Evolutionary conservation across 2,113 vertebrate genomes (phyloP).

Genomic region (Percina caprodes): DNA sequence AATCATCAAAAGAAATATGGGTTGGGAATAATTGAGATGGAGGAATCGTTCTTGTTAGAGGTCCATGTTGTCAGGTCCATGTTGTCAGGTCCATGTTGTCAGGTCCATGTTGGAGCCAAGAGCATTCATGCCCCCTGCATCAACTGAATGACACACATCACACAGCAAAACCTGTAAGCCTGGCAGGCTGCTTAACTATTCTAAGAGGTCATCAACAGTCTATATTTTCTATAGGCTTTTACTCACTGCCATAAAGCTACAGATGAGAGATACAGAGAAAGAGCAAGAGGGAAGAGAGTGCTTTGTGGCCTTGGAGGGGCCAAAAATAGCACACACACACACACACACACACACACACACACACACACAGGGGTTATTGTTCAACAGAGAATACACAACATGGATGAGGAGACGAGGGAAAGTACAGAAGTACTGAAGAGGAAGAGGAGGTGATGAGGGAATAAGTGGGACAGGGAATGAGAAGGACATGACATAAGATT

Average conservation of each 20-base stretch:
- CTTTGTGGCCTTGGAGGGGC: slow-evolving; percentile 73
- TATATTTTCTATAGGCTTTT: slow-evolving; percentile 58
- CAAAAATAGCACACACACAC: slow-evolving; percentile 76
- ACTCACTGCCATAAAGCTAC: slow-evolving; percentile 37
- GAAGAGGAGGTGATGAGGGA: slow-evolving; percentile 42
- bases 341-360: slow-evolving; percentile 56
- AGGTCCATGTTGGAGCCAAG: background rate
- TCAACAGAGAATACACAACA: slow-evolving; percentile 64
- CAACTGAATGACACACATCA: slow-evolving; percentile 53
- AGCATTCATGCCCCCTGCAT: slow-evolving; percentile 16
- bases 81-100: background rate
- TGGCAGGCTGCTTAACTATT: slow-evolving; percentile 45
- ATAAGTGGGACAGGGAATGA: slow-evolving; percentile 60
- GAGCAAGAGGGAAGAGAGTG: slow-evolving; percentile 47
- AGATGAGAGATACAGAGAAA: slow-evolving; percentile 30
- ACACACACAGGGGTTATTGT: slow-evolving; percentile 73
- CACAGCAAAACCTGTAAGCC: slow-evolving; percentile 43
- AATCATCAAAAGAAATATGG: slow-evolving; percentile 8
- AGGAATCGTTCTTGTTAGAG: slow-evolving; percentile 26
- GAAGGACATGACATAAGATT: slow-evolving; percentile 66
- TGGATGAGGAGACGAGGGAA: slow-evolving; percentile 60
- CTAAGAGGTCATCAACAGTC: slow-evolving; percentile 47
- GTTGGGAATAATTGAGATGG: slow-evolving; percentile 54
- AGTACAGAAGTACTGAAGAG: slow-evolving; percentile 61
- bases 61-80: background rate